Conservation (phyloP, 2,888 invertebrate species). For the Chymomyza amoena region DNA sequence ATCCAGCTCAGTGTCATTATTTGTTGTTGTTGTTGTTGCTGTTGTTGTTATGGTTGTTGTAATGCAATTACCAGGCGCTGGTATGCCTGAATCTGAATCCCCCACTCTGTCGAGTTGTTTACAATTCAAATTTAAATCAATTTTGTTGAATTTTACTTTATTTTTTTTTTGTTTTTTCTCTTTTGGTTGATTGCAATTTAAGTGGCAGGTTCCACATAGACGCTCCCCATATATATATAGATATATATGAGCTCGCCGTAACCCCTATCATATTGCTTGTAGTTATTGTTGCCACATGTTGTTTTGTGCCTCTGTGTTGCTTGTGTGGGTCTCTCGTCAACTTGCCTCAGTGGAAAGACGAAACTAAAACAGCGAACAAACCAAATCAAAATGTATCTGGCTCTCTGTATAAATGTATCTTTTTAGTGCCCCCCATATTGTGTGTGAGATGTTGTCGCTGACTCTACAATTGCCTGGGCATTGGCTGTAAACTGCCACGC, state of each 20-base stretch:
- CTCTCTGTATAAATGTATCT: conserved; percentile 37
- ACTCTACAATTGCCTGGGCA: conserved; percentile 27
- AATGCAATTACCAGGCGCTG: neutral
- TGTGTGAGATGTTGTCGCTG: conserved; percentile 16
- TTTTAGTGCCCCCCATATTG: conserved; percentile 47
- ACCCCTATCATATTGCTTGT: conserved; percentile 24
- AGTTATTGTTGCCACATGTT: conserved; percentile 51
- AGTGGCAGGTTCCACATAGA: conserved; percentile 53
- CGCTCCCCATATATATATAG: neutral
- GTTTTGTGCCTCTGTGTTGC: conserved; percentile 8
- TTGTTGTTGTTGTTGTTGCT: conserved; percentile 1
- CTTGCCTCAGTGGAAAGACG: conserved; percentile 10
- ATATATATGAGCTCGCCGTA: neutral
- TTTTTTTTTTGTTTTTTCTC: conserved; percentile 36
- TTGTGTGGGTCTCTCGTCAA: conserved; percentile 20
- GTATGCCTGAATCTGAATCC: neutral
- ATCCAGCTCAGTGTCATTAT: conserved; percentile 7
- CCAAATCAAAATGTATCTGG: conserved; percentile 35
- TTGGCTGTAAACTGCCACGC: conserved; percentile 9
- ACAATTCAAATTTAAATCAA: conserved; percentile 57
- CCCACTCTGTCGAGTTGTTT: conserved; percentile 30
- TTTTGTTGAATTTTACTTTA: conserved; percentile 6
- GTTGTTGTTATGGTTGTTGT: conserved; percentile 11
- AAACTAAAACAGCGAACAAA: conserved; percentile 32
- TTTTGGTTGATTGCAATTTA: conserved; percentile 60